Evolutionary conservation across 2,797 vertebrate species (phyloP).

Genomic region (Natrix natrix): DNA sequence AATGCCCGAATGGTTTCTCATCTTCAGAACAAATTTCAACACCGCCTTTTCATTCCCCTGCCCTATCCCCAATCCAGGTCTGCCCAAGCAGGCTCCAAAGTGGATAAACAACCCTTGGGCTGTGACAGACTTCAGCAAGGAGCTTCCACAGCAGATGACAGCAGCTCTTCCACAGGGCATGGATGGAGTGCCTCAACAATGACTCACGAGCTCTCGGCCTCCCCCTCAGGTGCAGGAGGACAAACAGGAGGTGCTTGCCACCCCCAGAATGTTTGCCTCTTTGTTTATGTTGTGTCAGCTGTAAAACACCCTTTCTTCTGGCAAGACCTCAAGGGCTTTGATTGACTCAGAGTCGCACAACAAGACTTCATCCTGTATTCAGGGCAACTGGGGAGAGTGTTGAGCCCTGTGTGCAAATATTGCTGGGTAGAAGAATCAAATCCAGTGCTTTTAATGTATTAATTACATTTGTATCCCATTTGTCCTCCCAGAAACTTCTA

Average conservation of each 20-base stretch:
- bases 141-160: not conserved
- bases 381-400: not conserved
- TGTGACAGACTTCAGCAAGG: not conserved
- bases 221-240: constrained; percentile 15
- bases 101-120: constrained; percentile 6
- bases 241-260: constrained; percentile 1
- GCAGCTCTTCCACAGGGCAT: not conserved
- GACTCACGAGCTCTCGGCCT: constrained; percentile 25
- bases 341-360: not conserved
- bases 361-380: not conserved
- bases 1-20: not conserved
- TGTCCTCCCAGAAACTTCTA: not conserved
- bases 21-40: not conserved
- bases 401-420: not conserved
- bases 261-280: constrained; percentile 13
- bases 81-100: constrained; percentile 2
- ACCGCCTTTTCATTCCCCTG: not conserved
- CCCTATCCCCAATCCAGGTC: not conserved
- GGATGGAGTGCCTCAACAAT: constrained; percentile 10
- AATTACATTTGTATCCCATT: not conserved
- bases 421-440: not conserved
- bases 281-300: constrained; percentile 9
- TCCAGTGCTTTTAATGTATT: not conserved
- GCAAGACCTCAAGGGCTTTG: constrained; percentile 13
- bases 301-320: constrained; percentile 17